Evolutionary conservation across 2,888 invertebrate species (phyloP).

Genomic region (Phlogophora meticulosa): DNA sequence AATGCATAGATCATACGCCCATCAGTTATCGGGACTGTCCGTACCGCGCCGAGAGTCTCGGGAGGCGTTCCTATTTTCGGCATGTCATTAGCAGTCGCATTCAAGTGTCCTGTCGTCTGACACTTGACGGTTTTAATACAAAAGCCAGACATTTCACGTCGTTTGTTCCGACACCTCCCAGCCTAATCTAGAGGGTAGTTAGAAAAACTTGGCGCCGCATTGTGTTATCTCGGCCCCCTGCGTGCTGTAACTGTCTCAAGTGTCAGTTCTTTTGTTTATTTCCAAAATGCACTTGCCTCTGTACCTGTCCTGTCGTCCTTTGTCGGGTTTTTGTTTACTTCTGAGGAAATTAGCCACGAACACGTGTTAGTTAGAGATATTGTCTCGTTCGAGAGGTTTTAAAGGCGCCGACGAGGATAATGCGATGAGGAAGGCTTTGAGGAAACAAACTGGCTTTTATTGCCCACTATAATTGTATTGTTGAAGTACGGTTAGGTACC

Average conservation of each 20-base stretch:
- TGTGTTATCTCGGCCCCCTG: slow-evolving; percentile 78
- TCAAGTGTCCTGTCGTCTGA: slow-evolving; percentile 72
- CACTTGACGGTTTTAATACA: slow-evolving; percentile 80
- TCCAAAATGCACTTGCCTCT: slow-evolving; percentile 78
- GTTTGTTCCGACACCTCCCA: slow-evolving; percentile 87
- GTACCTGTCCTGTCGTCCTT: slow-evolving; percentile 80
- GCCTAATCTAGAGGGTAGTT: slow-evolving; percentile 75
- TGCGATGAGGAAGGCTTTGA: slow-evolving; percentile 44
- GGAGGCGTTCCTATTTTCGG: slow-evolving; percentile 69
- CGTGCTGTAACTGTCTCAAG: slow-evolving; percentile 79
- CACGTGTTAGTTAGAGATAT: slow-evolving; percentile 76
- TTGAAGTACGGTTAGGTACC: slow-evolving; percentile 40
- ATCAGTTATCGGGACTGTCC: slow-evolving; percentile 47
- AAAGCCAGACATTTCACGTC: slow-evolving; percentile 88
- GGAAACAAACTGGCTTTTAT: slow-evolving; percentile 59
- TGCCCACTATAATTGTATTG: slow-evolving; percentile 58
- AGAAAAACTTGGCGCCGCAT: slow-evolving; percentile 88
- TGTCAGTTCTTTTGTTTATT: slow-evolving; percentile 79
- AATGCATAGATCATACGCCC: slow-evolving; percentile 55
- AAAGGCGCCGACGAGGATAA: slow-evolving; percentile 66
- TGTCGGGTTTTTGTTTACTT: slow-evolving; percentile 72
- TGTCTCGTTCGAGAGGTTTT: slow-evolving; percentile 71
- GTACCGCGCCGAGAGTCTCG: slow-evolving; percentile 42
- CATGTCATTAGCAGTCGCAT: slow-evolving; percentile 69
- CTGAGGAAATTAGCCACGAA: slow-evolving; percentile 78